phyloP scores from a whole-genome alignment of 2,888 invertebrate genomes.

The Diogma glabrata region DNA sequence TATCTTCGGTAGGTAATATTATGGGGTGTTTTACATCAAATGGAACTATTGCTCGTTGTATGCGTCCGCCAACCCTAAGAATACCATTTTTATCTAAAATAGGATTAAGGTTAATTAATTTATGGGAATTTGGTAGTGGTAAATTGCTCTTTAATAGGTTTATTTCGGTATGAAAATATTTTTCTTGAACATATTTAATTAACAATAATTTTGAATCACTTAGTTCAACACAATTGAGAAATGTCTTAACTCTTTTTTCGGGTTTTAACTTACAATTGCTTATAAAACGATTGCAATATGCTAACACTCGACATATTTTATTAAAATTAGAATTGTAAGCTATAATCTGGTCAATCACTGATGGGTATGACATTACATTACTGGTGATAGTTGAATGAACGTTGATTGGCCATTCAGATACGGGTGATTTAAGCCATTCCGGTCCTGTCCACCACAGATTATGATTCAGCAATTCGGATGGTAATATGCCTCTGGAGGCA shows the following conservation, averaged over 20 bases:
- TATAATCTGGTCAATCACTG: too few species aligned
- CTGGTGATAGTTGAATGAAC: not conserved
- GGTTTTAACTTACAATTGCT: not conserved
- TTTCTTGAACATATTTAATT: too few species aligned
- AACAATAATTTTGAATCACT: too few species aligned
- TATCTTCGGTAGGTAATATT: not conserved
- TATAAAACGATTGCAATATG: not conserved
- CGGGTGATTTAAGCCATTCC: not conserved
- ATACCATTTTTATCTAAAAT: not conserved
- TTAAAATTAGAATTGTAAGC: too few species aligned
- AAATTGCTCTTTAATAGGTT: not conserved
- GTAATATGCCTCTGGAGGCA: not conserved
- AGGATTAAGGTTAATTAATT: not conserved
- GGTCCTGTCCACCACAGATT: not conserved
- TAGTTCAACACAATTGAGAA: too few species aligned
- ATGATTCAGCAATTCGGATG: not conserved
- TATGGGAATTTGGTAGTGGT: not conserved
- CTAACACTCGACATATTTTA: too few species aligned
- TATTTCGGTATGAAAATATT: not conserved
- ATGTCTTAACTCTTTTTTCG: not conserved
- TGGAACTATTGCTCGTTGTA: not conserved
- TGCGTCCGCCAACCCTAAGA: not conserved
- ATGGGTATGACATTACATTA: too few species aligned
- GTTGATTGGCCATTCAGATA: not conserved
- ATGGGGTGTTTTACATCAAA: not conserved